A percentile compares a stretch with the other conserved stretches of the same genome.
Evolutionary conservation across 2,888 invertebrate genomes (phyloP).

Genomic region (Drosophila vallismaia): DNA sequence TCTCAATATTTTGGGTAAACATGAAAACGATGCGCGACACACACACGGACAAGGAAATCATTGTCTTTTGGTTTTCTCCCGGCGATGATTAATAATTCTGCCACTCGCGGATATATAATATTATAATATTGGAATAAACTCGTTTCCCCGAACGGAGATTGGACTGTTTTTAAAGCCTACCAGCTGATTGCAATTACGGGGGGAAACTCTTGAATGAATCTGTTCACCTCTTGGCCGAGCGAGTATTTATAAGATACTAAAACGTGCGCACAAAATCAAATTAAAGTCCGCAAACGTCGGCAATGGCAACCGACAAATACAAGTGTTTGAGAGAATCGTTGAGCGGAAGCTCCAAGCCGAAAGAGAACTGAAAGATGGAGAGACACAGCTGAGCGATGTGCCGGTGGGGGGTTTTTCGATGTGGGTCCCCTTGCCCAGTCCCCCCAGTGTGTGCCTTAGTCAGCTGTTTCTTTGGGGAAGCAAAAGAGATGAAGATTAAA

Average conservation of each 20-base stretch:
- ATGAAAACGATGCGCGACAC: slow-evolving; percentile 6
- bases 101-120: slow-evolving; percentile 6
- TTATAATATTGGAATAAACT: slow-evolving; percentile 24
- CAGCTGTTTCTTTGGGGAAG: slow-evolving; percentile 24
- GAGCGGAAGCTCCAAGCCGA: slow-evolving; percentile 20
- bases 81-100: slow-evolving; percentile 60
- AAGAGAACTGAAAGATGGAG: slow-evolving; percentile 42
- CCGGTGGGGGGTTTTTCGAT: slow-evolving; percentile 10
- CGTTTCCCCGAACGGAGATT: slow-evolving; percentile 9
- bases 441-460: slow-evolving; percentile 1
- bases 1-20: slow-evolving; percentile 24
- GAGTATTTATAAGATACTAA: slow-evolving; percentile 27
- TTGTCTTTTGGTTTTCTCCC: slow-evolving; percentile 32
- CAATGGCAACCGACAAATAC: slow-evolving; percentile 26
- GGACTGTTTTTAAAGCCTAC: slow-evolving; percentile 5
- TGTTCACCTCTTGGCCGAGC: slow-evolving; percentile 24
- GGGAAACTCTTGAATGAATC: slow-evolving; percentile 14
- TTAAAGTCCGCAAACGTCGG: slow-evolving; percentile 28
- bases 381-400: slow-evolving; percentile 45
- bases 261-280: slow-evolving; percentile 3
- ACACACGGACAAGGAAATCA: slow-evolving; percentile 27
- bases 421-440: neutral
- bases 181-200: slow-evolving; percentile 19
- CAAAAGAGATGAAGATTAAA: slow-evolving; percentile 1
- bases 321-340: slow-evolving; percentile 1